Conservation (phyloP, 2,113 vertebrate species). For the Ammodytes marinus region DNA sequence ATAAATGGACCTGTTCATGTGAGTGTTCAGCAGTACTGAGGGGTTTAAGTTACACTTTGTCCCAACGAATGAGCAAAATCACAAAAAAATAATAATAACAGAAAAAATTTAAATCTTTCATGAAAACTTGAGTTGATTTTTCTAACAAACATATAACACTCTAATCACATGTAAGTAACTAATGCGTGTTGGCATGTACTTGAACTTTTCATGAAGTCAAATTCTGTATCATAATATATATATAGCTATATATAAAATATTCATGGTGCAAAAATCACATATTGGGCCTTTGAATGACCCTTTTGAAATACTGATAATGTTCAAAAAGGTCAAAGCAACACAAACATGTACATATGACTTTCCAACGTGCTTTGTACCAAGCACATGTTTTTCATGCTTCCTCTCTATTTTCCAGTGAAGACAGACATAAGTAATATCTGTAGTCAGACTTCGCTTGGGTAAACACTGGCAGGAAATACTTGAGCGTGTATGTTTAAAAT, state of each 20-base stretch:
- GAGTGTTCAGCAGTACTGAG: no score
- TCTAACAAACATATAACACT: no score
- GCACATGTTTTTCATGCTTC: no score
- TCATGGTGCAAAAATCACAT: background rate
- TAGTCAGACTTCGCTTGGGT: background rate
- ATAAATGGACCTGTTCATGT: no score
- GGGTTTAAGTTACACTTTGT: no score
- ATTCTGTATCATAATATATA: background rate
- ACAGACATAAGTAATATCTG: background rate
- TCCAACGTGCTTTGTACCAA: background rate
- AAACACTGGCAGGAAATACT: conserved; percentile 15
- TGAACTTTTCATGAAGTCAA: no score
- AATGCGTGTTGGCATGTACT: no score
- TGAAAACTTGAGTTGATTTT: background rate
- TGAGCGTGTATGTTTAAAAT: background rate
- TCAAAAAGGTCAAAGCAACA: background rate
- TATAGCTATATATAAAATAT: background rate
- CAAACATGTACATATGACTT: background rate
- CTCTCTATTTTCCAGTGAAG: background rate
- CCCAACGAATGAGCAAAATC: no score
- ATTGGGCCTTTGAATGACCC: background rate
- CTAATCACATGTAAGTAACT: no score
- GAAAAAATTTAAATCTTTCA: no score
- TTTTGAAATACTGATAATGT: background rate
- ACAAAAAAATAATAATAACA: no score